These are phyloP conservation scores for Clarias laeviceps DNA, from an alignment of 2,797 vertebrate species.

Conservation along the genomic window DNA sequence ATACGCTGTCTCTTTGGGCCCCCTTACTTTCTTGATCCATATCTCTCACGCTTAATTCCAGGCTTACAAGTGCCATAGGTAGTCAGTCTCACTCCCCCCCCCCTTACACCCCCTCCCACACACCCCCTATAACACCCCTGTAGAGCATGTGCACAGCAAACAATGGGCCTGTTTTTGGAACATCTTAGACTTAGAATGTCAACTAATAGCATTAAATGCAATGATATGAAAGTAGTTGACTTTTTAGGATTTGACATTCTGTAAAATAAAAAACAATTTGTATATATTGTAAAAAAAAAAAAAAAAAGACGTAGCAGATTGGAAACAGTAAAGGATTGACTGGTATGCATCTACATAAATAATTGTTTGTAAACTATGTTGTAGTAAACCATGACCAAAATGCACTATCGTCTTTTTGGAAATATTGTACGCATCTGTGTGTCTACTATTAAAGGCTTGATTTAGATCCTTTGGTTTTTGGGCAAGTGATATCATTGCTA, in stretches of 20 bases:
- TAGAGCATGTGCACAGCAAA: not conserved
- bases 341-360: not conserved
- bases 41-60: too few species aligned
- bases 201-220: conserved; percentile 43
- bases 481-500: not conserved
- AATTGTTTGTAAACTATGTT: conserved; percentile 6
- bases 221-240: not conserved
- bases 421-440: conserved; percentile 3
- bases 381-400: not conserved
- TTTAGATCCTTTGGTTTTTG: conserved; percentile 9
- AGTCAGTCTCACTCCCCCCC: too few species aligned
- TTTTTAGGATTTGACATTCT: not conserved
- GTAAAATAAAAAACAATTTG: not conserved
- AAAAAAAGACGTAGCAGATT: not conserved
- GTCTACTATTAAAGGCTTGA: conserved; percentile 19
- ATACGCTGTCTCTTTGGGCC: too few species aligned
- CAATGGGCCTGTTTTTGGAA: conserved; percentile 6
- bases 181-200: not conserved
- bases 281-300: conserved; percentile 5
- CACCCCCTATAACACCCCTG: too few species aligned
- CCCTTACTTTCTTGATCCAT: too few species aligned
- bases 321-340: not conserved
- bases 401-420: not conserved
- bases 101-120: too few species aligned
- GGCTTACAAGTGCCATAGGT: too few species aligned